phyloP scores from a whole-genome alignment of 2,888 invertebrate genomes.

The Agonum fuliginosum region DNA sequence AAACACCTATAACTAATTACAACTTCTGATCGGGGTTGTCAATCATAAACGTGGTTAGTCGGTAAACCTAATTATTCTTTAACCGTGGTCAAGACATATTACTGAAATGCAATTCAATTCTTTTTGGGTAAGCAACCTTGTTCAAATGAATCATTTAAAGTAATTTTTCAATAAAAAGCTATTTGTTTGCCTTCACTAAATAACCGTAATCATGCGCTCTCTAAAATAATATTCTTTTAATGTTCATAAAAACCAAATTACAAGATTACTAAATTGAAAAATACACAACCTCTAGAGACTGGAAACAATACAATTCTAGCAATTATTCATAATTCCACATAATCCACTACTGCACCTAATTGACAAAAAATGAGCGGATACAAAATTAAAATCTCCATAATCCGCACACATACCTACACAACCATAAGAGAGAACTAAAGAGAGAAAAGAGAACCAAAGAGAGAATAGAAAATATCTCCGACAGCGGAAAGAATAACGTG shows the following conservation, averaged over 20 bases:
- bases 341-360: background rate
- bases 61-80: too few relatives aligned
- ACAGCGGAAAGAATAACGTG: background rate
- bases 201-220: too few relatives aligned
- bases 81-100: too few relatives aligned
- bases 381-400: background rate
- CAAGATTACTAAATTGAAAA: slow-evolving; percentile 8
- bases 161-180: background rate
- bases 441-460: background rate
- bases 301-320: background rate
- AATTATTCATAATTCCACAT: background rate
- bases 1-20: too few relatives aligned
- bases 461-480: background rate
- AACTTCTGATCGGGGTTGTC: too few relatives aligned
- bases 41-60: too few relatives aligned
- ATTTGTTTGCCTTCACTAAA: background rate
- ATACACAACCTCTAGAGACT: background rate
- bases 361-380: slow-evolving; percentile 6
- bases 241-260: background rate
- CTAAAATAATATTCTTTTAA: background rate
- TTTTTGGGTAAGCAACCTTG: too few relatives aligned
- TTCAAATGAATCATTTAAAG: too few relatives aligned
- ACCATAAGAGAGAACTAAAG: background rate
- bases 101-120: too few relatives aligned
- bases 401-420: background rate